phyloP scores from a whole-genome alignment of 2,113 vertebrate species.

The Corythornis vintsioides region DNA sequence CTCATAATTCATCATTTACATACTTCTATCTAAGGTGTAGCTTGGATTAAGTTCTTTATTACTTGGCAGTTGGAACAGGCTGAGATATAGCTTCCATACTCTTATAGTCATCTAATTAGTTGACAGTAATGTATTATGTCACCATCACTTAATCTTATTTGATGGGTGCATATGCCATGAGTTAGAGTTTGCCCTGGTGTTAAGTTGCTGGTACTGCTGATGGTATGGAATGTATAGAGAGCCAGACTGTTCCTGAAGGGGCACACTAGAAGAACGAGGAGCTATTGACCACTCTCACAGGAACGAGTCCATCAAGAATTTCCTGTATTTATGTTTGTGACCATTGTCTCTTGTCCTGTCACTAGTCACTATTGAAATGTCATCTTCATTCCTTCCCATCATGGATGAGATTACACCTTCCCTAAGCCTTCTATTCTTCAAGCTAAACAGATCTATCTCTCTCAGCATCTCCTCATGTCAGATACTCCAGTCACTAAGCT shows the following conservation, averaged over 20 bases:
- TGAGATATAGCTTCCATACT: background rate
- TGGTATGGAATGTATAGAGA: background rate
- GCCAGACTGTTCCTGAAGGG: background rate
- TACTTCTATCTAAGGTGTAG: background rate
- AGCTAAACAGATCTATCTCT: background rate
- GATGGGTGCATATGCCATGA: background rate
- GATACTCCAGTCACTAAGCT: background rate
- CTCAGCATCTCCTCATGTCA: accelerated
- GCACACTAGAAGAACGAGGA: background rate
- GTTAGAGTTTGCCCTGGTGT: background rate
- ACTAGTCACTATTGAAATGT: background rate
- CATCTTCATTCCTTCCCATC: background rate
- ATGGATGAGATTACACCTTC: background rate
- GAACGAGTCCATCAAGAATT: background rate
- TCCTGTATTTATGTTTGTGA: background rate
- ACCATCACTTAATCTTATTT: background rate
- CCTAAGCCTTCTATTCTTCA: background rate
- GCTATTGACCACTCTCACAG: background rate
- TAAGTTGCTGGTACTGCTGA: background rate
- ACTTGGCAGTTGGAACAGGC: background rate
- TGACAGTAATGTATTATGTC: background rate
- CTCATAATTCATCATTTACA: background rate
- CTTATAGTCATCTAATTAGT: background rate
- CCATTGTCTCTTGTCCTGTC: background rate
- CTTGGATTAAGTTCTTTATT: background rate